Conservation (phyloP, 2,113 vertebrate genomes). For the Sciurus niger region DNA sequence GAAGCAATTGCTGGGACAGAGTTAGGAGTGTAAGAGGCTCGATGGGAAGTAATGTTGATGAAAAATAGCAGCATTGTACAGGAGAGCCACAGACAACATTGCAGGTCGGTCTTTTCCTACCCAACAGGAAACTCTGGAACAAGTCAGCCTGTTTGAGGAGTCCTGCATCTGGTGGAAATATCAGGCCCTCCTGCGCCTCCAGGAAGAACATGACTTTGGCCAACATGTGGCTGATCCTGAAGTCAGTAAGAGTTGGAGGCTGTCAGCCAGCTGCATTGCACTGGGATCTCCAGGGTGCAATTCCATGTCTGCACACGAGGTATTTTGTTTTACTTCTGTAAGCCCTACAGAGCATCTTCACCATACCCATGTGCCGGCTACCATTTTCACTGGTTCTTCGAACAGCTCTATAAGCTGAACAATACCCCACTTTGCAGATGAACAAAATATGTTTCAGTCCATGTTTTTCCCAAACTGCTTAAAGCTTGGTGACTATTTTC, state of each 20-base stretch:
- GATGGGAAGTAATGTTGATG: accelerated
- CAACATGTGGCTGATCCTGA: neutral
- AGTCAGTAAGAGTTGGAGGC: neutral
- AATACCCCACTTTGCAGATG: neutral
- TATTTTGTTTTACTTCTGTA: neutral
- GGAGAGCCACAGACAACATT: neutral
- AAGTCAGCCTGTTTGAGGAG: no score
- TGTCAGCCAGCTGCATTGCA: neutral
- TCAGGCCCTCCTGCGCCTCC: neutral
- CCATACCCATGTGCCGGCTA: neutral
- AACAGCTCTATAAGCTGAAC: neutral
- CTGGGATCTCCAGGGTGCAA: neutral
- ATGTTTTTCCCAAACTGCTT: neutral
- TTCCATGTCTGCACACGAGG: neutral
- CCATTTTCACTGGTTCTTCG: neutral
- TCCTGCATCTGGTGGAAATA: neutral
- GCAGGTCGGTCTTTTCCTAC: neutral
- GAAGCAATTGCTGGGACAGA: neutral
- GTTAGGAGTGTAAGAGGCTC: no score
- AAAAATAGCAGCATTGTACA: accelerated
- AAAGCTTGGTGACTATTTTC: neutral
- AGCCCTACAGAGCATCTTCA: no score
- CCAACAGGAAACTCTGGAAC: neutral
- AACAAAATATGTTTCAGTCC: neutral
- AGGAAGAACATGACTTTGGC: neutral